Evolutionary conservation across 1,140 invertebrate genomes (phyloP).

Genomic region (Oryctes rhinoceros): DNA sequence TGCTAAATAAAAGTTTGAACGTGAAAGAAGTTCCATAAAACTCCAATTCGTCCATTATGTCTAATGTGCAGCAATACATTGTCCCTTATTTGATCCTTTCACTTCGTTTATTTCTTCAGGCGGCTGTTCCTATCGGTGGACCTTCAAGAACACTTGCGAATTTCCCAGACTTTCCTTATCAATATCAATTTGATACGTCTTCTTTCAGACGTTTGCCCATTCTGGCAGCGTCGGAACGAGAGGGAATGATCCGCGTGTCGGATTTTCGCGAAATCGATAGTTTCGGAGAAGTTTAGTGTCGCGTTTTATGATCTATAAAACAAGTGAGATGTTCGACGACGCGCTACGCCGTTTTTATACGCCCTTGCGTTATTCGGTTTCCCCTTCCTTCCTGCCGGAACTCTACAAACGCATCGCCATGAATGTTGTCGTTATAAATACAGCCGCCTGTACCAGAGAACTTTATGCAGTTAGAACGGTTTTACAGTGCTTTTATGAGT

Average conservation of each 20-base stretch:
- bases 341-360: conserved; percentile 17
- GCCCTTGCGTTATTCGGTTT: neutral
- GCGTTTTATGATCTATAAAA: conserved; percentile 15
- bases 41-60: neutral
- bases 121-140: neutral
- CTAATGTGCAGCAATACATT: neutral
- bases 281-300: neutral
- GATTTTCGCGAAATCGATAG: conserved; percentile 4
- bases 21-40: neutral
- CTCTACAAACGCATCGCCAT: neutral
- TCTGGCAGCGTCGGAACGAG: neutral
- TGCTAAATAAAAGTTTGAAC: conserved; percentile 2
- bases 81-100: neutral
- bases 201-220: neutral
- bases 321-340: conserved; percentile 5
- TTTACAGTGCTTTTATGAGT: conserved; percentile 14
- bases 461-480: neutral
- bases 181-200: conserved; percentile 2
- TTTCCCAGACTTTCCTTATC: neutral
- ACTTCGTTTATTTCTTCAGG: neutral
- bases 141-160: neutral
- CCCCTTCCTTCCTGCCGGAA: neutral
- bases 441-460: neutral
- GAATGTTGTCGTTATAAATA: conserved; percentile 6
- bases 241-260: neutral